Conservation (phyloP, 1,140 invertebrate species). For the Drosophila varians region DNA sequence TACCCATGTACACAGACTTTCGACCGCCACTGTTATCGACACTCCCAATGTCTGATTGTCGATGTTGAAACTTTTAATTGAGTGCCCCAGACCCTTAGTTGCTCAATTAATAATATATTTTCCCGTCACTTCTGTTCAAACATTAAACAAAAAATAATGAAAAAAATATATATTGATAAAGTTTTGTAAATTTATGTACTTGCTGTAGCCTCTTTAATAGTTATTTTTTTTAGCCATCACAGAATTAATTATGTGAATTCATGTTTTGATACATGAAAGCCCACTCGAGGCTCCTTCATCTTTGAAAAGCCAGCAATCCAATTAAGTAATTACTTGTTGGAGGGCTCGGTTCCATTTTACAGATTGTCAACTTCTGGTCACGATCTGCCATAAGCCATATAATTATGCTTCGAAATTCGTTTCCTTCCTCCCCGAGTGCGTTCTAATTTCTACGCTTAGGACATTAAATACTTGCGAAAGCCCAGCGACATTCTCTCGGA, state of each 20-base stretch:
- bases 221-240: too few relatives aligned
- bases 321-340: constrained; percentile 1
- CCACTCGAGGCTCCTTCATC: neutral
- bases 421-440: neutral
- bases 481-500: neutral
- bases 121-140: constrained; percentile 17
- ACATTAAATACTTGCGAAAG: constrained; percentile 15
- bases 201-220: neutral
- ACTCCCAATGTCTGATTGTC: constrained; percentile 52
- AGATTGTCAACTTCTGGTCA: neutral
- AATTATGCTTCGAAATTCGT: constrained; percentile 1
- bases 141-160: constrained; percentile 25
- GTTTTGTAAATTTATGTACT: neutral
- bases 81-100: constrained; percentile 35
- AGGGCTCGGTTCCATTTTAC: neutral
- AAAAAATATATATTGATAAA: constrained; percentile 13
- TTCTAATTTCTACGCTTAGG: constrained; percentile 7
- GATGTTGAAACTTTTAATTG: constrained; percentile 79
- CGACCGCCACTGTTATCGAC: constrained; percentile 72
- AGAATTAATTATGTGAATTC: neutral
- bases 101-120: constrained; percentile 71
- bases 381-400: neutral
- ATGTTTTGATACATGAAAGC: neutral
- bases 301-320: neutral
- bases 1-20: constrained; percentile 64